These are phyloP conservation scores for Lamprologus tigripictilis DNA, from an alignment of 2,113 vertebrate genomes.

Conservation along the genomic window DNA sequence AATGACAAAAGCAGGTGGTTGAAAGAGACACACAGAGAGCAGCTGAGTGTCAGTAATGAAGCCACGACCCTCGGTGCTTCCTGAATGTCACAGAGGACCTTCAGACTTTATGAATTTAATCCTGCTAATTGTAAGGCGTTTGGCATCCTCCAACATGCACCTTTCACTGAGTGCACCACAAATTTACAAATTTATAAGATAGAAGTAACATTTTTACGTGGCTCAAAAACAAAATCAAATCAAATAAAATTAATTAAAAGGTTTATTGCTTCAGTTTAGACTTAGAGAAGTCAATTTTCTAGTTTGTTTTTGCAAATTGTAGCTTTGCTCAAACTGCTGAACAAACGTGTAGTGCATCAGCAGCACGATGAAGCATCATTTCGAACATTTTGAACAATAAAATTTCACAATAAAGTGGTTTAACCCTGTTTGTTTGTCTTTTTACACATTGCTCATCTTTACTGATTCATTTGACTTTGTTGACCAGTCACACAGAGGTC, in stretches of 20 bases:
- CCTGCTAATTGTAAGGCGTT: background rate
- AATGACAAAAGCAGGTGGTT: background rate
- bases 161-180: background rate
- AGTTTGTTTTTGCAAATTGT: background rate
- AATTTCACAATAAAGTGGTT: background rate
- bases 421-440: background rate
- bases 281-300: background rate
- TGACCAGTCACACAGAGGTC: background rate
- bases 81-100: background rate
- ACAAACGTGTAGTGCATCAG: background rate
- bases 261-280: background rate
- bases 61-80: background rate
- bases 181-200: background rate
- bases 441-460: background rate
- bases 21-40: background rate
- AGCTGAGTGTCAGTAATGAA: background rate
- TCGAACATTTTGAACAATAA: background rate
- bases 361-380: background rate
- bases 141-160: background rate
- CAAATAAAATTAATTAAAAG: accelerated
- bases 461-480: background rate
- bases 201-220: background rate
- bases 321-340: background rate
- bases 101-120: background rate
- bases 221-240: accelerated